These are phyloP conservation scores for Silurus lanzhouensis DNA, from an alignment of 2,797 vertebrate genomes.

Conservation along the genomic window DNA sequence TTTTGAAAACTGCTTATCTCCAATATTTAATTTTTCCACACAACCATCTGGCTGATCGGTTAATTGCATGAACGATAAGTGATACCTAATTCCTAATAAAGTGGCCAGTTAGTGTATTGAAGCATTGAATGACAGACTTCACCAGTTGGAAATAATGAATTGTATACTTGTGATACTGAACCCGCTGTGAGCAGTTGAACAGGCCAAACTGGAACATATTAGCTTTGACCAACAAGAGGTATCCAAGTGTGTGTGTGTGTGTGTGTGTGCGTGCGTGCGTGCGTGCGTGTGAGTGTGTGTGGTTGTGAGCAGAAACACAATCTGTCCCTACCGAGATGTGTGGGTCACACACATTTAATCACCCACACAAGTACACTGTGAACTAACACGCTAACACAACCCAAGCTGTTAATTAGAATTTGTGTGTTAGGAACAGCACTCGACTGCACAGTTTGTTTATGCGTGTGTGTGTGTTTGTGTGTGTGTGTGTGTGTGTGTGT, in stretches of 20 bases:
- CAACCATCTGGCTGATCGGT: not conserved
- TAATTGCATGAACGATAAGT: not conserved
- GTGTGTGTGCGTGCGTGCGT: not conserved
- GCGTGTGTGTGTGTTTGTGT: not conserved
- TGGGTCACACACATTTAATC: not conserved
- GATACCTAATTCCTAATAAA: not conserved
- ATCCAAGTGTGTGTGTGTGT: not conserved
- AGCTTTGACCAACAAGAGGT: not conserved
- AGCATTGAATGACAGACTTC: not conserved
- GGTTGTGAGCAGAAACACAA: not conserved
- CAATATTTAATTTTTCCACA: not conserved
- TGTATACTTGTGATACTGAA: not conserved
- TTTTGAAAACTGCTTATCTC: not conserved
- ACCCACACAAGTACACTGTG: not conserved
- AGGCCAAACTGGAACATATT: not conserved
- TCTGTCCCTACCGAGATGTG: not conserved
- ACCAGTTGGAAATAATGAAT: not conserved
- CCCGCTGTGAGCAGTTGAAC: not conserved
- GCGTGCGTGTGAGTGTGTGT: no score
- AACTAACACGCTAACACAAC: slow-evolving; percentile 10
- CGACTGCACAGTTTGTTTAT: not conserved
- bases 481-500: not conserved
- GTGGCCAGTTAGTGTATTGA: not conserved
- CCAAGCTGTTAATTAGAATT: slow-evolving; percentile 22
- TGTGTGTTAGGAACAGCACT: slow-evolving; percentile 2